These are phyloP conservation scores for Drosophila histrio DNA, from an alignment of 2,888 invertebrate species.

Conservation along the genomic window DNA sequence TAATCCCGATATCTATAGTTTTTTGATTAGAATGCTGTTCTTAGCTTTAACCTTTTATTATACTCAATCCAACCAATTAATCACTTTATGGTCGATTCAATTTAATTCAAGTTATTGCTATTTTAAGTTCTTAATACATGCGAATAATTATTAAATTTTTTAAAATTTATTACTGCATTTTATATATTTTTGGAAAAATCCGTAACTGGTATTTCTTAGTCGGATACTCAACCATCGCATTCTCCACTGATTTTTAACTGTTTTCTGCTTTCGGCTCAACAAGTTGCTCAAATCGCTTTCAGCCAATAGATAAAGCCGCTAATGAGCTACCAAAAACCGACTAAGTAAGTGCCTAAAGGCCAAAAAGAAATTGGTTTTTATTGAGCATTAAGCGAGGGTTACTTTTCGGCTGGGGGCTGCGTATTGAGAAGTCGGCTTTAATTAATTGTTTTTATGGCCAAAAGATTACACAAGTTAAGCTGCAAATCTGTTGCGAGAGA, in stretches of 20 bases:
- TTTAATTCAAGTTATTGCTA: too few species aligned
- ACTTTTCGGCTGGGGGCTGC: background rate
- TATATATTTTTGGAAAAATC: too few species aligned
- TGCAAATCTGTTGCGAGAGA: constrained; percentile 36
- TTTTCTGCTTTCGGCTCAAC: constrained; percentile 30
- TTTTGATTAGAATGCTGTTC: too few species aligned
- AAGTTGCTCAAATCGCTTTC: constrained; percentile 31
- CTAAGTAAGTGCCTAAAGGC: constrained; percentile 24
- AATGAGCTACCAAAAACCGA: constrained; percentile 41
- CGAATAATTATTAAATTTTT: too few species aligned
- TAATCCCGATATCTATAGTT: too few species aligned
- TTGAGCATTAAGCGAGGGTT: constrained; percentile 30
- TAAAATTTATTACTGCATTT: too few species aligned
- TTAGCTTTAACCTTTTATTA: too few species aligned
- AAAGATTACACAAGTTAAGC: constrained; percentile 34
- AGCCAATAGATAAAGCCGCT: constrained; percentile 54
- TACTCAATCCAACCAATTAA: too few species aligned
- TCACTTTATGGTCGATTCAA: too few species aligned
- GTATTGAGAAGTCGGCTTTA: constrained; percentile 21
- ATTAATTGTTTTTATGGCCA: constrained; percentile 49
- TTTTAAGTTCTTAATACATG: too few species aligned
- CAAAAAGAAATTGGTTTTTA: constrained; percentile 34
- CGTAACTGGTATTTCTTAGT: too few species aligned
- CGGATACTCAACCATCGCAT: too few species aligned
- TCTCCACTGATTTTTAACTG: background rate